Conservation (phyloP, 1,140 invertebrate species). For the Zaprionus nigranus region DNA sequence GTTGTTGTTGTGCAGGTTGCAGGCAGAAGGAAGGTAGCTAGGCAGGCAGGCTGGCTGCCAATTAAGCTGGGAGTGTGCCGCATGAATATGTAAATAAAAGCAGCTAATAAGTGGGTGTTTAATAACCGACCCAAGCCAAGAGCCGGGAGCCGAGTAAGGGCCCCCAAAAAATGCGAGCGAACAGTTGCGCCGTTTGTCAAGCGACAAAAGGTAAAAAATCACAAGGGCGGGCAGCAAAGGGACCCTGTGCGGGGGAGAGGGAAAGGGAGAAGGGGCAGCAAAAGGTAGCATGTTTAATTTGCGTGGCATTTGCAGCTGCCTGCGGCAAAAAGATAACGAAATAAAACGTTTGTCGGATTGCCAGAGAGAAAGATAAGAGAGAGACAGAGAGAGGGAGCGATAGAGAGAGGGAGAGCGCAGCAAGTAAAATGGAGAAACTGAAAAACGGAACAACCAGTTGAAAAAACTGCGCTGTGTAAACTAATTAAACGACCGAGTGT, state of each 20-base stretch:
- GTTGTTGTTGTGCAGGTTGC: slow-evolving; percentile 60
- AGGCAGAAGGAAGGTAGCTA: slow-evolving; percentile 43
- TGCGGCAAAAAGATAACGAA: slow-evolving; percentile 84
- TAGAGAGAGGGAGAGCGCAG: background rate
- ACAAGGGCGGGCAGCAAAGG: slow-evolving; percentile 35
- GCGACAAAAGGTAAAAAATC: slow-evolving; percentile 74
- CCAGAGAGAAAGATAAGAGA: slow-evolving; percentile 7
- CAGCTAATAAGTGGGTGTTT: slow-evolving; percentile 84
- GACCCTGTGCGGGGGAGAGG: background rate
- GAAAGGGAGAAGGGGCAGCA: slow-evolving; percentile 21
- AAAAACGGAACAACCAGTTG: slow-evolving; percentile 36
- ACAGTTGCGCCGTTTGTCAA: slow-evolving; percentile 62
- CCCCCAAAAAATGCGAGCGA: slow-evolving; percentile 46
- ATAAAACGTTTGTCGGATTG: slow-evolving; percentile 76
- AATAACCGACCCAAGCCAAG: slow-evolving; percentile 63
- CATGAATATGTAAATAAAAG: slow-evolving; percentile 84
- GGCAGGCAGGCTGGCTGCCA: slow-evolving; percentile 57
- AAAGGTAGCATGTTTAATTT: slow-evolving; percentile 83
- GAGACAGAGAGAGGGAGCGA: background rate
- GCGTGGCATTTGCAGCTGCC: slow-evolving; percentile 82
- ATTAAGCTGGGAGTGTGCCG: slow-evolving; percentile 74
- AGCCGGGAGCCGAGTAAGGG: background rate
- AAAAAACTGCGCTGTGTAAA: slow-evolving; percentile 66
- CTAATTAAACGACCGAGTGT: slow-evolving; percentile 70
- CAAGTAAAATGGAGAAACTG: background rate